Percentiles rank a stretch among this genome's conserved stretches.
phyloP scores from a whole-genome alignment of 2,797 vertebrate genomes.

The Squalus acanthias region DNA sequence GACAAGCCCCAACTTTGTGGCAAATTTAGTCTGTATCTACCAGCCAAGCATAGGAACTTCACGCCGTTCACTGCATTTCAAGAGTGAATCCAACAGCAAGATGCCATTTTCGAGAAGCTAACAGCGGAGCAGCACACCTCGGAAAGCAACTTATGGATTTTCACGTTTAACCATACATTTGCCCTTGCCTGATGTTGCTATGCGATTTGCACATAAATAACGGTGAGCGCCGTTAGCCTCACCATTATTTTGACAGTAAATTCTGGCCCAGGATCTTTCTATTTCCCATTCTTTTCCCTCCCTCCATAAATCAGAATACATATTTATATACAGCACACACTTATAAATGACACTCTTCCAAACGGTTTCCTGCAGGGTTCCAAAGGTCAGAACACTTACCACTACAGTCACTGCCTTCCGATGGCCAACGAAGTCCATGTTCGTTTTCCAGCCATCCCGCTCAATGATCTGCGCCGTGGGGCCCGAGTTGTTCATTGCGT shows the following conservation, averaged over 20 bases:
- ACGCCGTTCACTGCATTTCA: background rate
- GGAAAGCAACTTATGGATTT: background rate
- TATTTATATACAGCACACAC: background rate
- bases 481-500: constrained; percentile 98
- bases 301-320: background rate
- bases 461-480: constrained; percentile 98
- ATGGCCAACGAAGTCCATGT: constrained; percentile 98
- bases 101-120: background rate
- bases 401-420: constrained; percentile 96
- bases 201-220: background rate
- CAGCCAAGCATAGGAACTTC: background rate
- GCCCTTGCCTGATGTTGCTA: background rate
- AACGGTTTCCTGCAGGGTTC: background rate
- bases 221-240: background rate
- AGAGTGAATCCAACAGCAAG: background rate
- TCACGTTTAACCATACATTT: too few relatives aligned
- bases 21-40: background rate
- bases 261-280: background rate
- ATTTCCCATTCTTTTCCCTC: background rate
- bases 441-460: constrained; percentile 94
- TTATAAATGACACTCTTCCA: background rate
- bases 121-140: background rate
- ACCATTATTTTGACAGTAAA: background rate
- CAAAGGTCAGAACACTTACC: constrained; percentile 59
- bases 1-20: background rate